phyloP scores from a whole-genome alignment of 2,113 vertebrate genomes.

The Phrynosoma blainvillii region DNA sequence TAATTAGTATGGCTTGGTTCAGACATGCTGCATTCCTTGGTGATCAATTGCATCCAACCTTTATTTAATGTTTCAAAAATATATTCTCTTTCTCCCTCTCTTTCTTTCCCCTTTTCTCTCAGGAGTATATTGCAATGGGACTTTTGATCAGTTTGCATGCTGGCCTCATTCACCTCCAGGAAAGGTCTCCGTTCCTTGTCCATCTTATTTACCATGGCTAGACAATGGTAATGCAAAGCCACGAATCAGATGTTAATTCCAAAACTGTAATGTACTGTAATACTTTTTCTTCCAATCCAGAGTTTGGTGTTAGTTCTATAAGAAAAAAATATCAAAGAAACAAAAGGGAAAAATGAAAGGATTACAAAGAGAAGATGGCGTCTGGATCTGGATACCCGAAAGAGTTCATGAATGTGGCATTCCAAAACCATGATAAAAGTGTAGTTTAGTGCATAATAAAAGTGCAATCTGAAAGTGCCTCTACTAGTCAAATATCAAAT shows the following conservation, averaged over 20 bases:
- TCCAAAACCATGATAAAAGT: no score
- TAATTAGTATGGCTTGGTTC: neutral
- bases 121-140: constrained; percentile 89
- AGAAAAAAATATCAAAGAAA: no score
- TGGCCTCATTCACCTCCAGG: constrained; percentile 93
- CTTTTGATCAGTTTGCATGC: constrained; percentile 87
- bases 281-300: neutral
- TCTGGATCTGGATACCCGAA: no score
- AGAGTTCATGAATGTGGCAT: no score
- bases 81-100: constrained; percentile 13
- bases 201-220: constrained; percentile 88
- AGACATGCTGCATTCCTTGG: neutral
- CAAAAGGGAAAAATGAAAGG: no score
- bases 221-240: constrained; percentile 76
- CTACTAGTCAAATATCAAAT: no score
- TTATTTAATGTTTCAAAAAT: neutral
- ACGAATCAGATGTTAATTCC: neutral
- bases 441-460: no score
- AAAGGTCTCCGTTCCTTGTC: constrained; percentile 91
- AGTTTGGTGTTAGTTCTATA: neutral
- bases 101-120: constrained; percentile 10
- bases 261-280: neutral
- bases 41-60: neutral
- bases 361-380: no score
- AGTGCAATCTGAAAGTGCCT: no score